Evolutionary conservation across 2,113 vertebrate species (phyloP), one percentile per base, ranked within the genome.

Genomic region (Clinocottus analis): DNA sequence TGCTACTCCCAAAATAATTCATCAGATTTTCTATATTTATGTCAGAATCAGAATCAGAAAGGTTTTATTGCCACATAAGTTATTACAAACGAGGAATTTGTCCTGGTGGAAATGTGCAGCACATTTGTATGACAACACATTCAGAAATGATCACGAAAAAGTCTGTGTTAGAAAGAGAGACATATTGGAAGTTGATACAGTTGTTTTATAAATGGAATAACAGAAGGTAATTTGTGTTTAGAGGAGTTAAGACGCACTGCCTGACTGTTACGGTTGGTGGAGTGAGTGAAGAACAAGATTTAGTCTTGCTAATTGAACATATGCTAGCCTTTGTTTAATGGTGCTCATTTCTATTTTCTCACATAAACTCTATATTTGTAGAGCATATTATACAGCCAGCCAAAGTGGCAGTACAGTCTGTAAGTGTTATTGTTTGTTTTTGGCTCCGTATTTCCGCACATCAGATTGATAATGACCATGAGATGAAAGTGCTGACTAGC

Each of bases 1-100:
- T 25, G 45, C 61, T 68, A 33, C 27, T 85, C 45, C 49, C 69
- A 85, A 83, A 85, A 87, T 7, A 67, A 84, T 80, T 72, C 56
- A 67, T 79, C 51, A 53, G 43, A 71, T 85, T 59, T 56, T 75
- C 39, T 72, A 41, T 80, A 45, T 78, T 31, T n/a, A n/a, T n/a
- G n/a, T n/a, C n/a, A n/a, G n/a, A n/a, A n/a, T n/a, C n/a, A n/a
- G n/a, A n/a, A n/a, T n/a, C n/a, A n/a, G n/a, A n/a, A n/a, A n/a
- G n/a, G n/a, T n/a, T n/a, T n/a, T n/a, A n/a, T n/a, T n/a, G n/a
- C n/a, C n/a, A n/a, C n/a, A n/a, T n/a, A n/a, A n/a, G n/a, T n/a
- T n/a, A n/a, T n/a, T n/a, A n/a, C n/a, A n/a, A n/a, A n/a, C n/a
- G n/a, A n/a, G n/a, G n/a, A n/a, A n/a, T n/a, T n/a, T n/a, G n/a